These are phyloP conservation scores for Athripsodes cinereus DNA, from an alignment of 2,888 invertebrate genomes.

Conservation along the genomic window DNA sequence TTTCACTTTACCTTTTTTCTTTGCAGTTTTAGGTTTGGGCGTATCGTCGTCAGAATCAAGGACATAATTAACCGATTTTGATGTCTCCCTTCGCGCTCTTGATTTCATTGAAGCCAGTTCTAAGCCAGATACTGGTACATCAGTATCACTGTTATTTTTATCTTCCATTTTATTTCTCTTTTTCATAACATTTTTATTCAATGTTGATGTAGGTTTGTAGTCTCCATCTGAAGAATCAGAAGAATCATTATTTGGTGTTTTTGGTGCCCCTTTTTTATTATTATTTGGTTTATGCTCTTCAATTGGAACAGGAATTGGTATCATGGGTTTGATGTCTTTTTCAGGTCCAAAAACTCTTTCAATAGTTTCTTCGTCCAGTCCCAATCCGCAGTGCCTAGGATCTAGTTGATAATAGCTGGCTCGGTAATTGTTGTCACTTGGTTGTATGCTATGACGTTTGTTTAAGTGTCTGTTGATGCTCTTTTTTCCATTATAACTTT, in stretches of 20 bases:
- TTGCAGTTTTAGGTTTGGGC: conserved; percentile 27
- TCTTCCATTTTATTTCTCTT: neutral
- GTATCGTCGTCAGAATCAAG: conserved; percentile 26
- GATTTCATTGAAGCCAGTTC: conserved; percentile 15
- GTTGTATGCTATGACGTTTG: conserved; percentile 39
- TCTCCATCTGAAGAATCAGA: conserved; percentile 10
- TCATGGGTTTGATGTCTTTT: conserved; percentile 30
- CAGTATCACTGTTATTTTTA: conserved; percentile 7
- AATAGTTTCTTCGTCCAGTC: conserved; percentile 40
- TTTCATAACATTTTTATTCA: conserved; percentile 5
- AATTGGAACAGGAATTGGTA: conserved; percentile 9
- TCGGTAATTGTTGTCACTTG: conserved; percentile 33
- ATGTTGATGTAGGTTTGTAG: conserved; percentile 15
- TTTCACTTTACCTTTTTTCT: conserved; percentile 17
- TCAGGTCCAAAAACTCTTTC: conserved; percentile 41
- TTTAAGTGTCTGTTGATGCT: conserved; percentile 46
- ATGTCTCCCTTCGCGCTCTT: conserved; percentile 13
- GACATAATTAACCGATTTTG: conserved; percentile 17
- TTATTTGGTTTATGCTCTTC: neutral
- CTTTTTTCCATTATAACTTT: conserved; percentile 43
- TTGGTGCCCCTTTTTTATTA: conserved; percentile 5
- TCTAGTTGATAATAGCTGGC: conserved; percentile 39
- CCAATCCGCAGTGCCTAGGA: conserved; percentile 41
- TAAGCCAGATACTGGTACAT: conserved; percentile 18
- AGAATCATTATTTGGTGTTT: neutral